These are phyloP conservation scores for Physella acuta DNA, from an alignment of 1,140 invertebrate species.

Conservation along the genomic window DNA sequence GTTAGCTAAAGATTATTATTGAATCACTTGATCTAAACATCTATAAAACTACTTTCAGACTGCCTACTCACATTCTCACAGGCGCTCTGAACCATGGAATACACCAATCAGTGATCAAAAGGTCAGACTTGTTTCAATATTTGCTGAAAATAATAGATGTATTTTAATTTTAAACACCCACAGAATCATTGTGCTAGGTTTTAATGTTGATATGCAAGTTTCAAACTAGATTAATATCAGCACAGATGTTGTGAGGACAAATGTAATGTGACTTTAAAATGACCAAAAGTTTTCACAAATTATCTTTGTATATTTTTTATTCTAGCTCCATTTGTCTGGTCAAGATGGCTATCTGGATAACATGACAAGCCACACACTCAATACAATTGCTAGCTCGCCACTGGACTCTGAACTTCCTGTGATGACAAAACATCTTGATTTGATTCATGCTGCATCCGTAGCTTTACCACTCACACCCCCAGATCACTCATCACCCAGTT, in stretches of 20 bases:
- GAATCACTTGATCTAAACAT: too few species aligned
- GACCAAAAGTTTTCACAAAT: too few species aligned
- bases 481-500: not conserved
- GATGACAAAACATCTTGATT: not conserved
- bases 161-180: too few species aligned
- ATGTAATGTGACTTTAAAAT: too few species aligned
- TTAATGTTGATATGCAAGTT: too few species aligned
- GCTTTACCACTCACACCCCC: slow-evolving; percentile 11
- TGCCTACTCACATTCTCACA: slow-evolving; percentile 6
- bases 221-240: too few species aligned
- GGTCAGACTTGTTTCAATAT: too few species aligned
- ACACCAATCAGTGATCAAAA: not conserved
- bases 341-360: not conserved
- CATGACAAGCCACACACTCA: not conserved
- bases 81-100: slow-evolving; percentile 14
- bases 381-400: slow-evolving; percentile 23
- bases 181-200: too few species aligned
- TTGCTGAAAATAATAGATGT: too few species aligned
- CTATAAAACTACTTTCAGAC: slow-evolving; percentile 10
- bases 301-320: too few species aligned
- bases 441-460: not conserved
- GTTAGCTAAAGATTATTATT: too few species aligned
- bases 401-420: slow-evolving; percentile 11
- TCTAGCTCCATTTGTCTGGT: not conserved
- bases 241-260: too few species aligned